phyloP scores from a whole-genome alignment of 2,797 vertebrate species.

The Dallia pectoralis region DNA sequence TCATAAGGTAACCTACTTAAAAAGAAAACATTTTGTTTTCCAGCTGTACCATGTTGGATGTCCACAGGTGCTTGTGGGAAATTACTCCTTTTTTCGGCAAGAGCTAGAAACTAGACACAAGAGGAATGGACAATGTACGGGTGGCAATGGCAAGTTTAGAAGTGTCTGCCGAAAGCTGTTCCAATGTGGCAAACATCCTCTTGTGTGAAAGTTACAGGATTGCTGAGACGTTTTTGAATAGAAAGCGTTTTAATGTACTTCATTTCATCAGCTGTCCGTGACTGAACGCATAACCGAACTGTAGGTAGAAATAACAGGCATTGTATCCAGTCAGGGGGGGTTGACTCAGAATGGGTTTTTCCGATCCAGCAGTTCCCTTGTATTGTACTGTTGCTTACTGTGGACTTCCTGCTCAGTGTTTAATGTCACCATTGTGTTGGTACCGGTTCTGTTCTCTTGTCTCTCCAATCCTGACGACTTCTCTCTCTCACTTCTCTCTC shows the following conservation, averaged over 20 bases:
- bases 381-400: not conserved
- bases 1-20: not conserved
- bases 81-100: slow-evolving; percentile 55
- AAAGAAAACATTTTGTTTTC: not conserved
- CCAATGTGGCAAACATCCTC: not conserved
- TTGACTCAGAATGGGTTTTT: not conserved
- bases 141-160: not conserved
- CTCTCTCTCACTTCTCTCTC: slow-evolving; percentile 2
- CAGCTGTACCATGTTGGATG: not conserved
- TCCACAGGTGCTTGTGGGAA: slow-evolving; percentile 32
- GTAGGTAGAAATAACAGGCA: not conserved
- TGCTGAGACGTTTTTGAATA: not conserved
- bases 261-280: not conserved
- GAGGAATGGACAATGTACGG: not conserved
- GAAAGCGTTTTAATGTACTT: not conserved
- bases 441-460: not conserved
- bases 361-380: not conserved
- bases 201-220: not conserved
- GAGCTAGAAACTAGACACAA: slow-evolving; percentile 41
- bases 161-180: not conserved
- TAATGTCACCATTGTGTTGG: too few species aligned
- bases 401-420: too few species aligned
- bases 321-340: not conserved
- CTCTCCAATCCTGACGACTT: too few species aligned
- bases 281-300: not conserved